Evolutionary conservation across 2,888 invertebrate genomes (phyloP).

Genomic region (Ethmia dodecea): DNA sequence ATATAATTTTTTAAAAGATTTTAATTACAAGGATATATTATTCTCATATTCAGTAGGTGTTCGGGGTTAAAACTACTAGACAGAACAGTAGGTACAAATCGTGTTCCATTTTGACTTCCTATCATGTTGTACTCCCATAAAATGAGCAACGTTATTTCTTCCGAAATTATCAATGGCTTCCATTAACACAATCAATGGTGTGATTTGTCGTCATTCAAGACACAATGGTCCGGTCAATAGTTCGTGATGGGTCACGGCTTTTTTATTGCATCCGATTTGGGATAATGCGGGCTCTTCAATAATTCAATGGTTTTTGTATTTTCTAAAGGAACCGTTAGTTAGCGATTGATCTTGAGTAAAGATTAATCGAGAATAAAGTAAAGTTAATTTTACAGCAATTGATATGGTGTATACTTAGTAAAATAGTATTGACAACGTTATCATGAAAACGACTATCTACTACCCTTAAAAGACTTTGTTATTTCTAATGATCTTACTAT

Average conservation of each 20-base stretch:
- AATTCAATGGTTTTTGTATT: conserved; percentile 15
- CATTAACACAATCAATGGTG: conserved; percentile 34
- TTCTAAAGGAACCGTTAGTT: conserved; percentile 1
- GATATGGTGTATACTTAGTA: too few relatives aligned
- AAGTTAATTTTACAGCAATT: too few relatives aligned
- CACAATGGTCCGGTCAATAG: conserved; percentile 51
- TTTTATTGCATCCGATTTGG: conserved; percentile 58
- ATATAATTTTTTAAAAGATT: too few relatives aligned
- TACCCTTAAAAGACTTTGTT: too few relatives aligned
- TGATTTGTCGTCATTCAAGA: conserved; percentile 48
- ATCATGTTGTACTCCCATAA: not conserved
- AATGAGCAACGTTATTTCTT: conserved; percentile 1
- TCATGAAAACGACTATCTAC: too few relatives aligned
- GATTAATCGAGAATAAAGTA: too few relatives aligned
- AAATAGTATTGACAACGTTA: too few relatives aligned
- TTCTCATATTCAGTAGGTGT: too few relatives aligned
- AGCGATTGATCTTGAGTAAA: too few relatives aligned
- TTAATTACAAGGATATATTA: too few relatives aligned
- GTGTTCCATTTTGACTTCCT: too few relatives aligned
- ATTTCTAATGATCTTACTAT: too few relatives aligned
- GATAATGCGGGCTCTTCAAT: conserved; percentile 52
- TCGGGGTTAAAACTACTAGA: not conserved
- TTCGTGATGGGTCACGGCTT: conserved; percentile 45
- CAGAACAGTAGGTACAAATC: not conserved
- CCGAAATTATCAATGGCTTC: conserved; percentile 18